A percentile compares a stretch with the other conserved stretches of the same genome.
Conservation (phyloP, 2,888 invertebrate species). For the Microctonus aethiopoides region DNA sequence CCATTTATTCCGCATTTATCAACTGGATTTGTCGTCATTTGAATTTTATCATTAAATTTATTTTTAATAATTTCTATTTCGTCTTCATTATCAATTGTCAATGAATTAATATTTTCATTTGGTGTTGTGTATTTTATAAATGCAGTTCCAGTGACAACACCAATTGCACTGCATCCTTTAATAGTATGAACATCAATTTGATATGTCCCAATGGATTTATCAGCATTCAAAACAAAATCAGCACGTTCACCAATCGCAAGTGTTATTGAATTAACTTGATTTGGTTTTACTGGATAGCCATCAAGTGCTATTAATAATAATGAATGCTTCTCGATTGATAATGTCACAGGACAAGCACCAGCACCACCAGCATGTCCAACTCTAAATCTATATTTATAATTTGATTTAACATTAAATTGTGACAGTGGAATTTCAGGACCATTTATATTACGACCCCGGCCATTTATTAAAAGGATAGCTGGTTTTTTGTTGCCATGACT, state of each 20-base stretch:
- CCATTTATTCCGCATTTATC: slow-evolving; percentile 68
- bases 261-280: slow-evolving; percentile 71
- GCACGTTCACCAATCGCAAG: slow-evolving; percentile 79
- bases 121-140: slow-evolving; percentile 67
- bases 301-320: slow-evolving; percentile 78
- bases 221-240: slow-evolving; percentile 78
- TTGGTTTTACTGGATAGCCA: slow-evolving; percentile 74
- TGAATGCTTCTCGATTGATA: slow-evolving; percentile 75
- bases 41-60: slow-evolving; percentile 37
- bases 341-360: slow-evolving; percentile 76
- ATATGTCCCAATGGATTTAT: slow-evolving; percentile 71
- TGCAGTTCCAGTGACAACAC: slow-evolving; percentile 70
- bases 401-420: slow-evolving; percentile 70
- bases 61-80: neutral
- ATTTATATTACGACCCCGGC: slow-evolving; percentile 70
- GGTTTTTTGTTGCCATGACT: slow-evolving; percentile 67
- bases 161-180: slow-evolving; percentile 67
- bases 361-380: slow-evolving; percentile 76
- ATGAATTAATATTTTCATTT: neutral
- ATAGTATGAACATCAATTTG: slow-evolving; percentile 72
- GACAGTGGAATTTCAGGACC: slow-evolving; percentile 62
- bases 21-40: slow-evolving; percentile 55
- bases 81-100: neutral
- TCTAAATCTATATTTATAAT: slow-evolving; percentile 76
- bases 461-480: slow-evolving; percentile 75